Evolutionary conservation across 2,888 invertebrate genomes (phyloP), one percentile per base, ranked within the genome.

Genomic region (Elmis aenea): DNA sequence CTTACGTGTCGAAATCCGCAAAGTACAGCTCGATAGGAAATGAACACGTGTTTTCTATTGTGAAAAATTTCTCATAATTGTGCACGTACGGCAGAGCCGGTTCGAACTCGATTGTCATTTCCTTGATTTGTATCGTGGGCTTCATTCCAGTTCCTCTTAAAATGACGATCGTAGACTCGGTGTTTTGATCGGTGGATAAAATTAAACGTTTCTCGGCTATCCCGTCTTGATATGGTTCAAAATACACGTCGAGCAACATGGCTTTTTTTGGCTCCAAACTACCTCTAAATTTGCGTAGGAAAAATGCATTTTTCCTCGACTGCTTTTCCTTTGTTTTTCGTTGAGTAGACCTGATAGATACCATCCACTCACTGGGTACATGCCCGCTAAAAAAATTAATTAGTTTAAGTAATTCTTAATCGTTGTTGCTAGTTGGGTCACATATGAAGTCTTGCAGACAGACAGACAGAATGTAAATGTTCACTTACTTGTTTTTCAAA

Each of bases 11-110:
- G 55, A 75, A 76, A 59, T 85, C 82, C 10, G 79, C 67, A 61
- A 82, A 77, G 55, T 78, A 81, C 27, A 83, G 68, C 62, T 85
- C 84, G 11, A 85, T 69, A 0, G 83, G 79, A 61, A 78, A 79
- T 3, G 70, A 61, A 41, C 79, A 79, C 1, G 74, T 73, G 59
- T 85, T 85, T 36, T 74, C 73, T 3, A 85, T 59, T 2, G 72
- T 70, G 39, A 85, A 73, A 43, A 68, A 72, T 42, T 73, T 69
- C 28, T 77, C 75, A n/a, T 72, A 72, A 2, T 73, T 72, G 23
- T 68, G 63, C 10, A 76, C 71, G 69, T 79, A 79, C 0, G 83
- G 83, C 35, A 83, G 59, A 1, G 76, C 72, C 1, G 83, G 76
- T 3, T 73, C 68, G 59, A 85, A 85, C 39, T 61, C 65, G 15